Evolutionary conservation across 2,797 vertebrate genomes (phyloP).

Genomic region (Pseudochirops corinnae): DNA sequence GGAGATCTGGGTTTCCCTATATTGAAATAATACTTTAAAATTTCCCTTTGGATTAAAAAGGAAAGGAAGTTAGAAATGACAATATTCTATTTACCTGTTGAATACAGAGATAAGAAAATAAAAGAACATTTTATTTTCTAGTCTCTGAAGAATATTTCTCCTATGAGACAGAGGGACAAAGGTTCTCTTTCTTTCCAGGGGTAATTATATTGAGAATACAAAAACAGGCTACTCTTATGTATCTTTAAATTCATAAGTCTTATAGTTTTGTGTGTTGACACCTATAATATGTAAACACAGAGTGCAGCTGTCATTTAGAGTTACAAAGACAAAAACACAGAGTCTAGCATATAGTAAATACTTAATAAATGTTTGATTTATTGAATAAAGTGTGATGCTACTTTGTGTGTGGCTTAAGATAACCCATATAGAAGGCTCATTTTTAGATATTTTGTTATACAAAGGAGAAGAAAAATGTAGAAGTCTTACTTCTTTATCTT

Average conservation of each 20-base stretch:
- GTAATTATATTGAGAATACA: constrained; percentile 25
- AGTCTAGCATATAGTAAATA: background rate
- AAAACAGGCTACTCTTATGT: constrained; percentile 14
- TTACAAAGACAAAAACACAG: constrained; percentile 35
- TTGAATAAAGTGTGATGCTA: background rate
- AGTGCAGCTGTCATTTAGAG: constrained; percentile 44
- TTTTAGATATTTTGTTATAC: background rate
- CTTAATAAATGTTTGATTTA: background rate
- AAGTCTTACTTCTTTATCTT: constrained; percentile 14
- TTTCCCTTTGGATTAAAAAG: background rate
- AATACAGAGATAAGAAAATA: background rate
- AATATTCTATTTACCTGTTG: background rate
- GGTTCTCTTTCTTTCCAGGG: background rate
- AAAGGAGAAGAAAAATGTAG: background rate
- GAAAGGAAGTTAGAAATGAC: background rate
- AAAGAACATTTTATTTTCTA: constrained; percentile 20
- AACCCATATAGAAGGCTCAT: constrained; percentile 13
- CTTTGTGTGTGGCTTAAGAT: constrained; percentile 29
- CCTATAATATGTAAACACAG: constrained; percentile 29
- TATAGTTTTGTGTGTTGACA: background rate
- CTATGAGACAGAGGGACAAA: background rate
- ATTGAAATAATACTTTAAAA: background rate
- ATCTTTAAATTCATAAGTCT: constrained; percentile 9
- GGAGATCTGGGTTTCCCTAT: no score
- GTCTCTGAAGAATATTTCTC: constrained; percentile 38